Percentiles rank a stretch among this genome's conserved stretches.
These are phyloP conservation scores for Apeira syringaria DNA, from an alignment of 2,888 invertebrate genomes.

Conservation along the genomic window DNA sequence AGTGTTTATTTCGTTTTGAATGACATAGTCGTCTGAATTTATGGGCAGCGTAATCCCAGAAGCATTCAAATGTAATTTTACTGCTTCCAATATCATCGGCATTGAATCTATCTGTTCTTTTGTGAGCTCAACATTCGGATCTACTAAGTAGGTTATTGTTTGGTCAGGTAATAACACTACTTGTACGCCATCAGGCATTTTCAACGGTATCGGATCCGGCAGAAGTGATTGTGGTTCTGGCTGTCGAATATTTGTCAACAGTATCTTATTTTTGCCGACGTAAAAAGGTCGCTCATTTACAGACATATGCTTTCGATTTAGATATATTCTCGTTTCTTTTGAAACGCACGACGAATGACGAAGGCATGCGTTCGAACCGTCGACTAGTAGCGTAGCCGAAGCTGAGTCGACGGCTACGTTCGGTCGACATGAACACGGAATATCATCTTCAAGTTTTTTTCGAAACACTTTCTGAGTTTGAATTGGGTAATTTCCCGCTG, in stretches of 20 bases:
- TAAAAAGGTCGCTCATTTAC: constrained; percentile 46
- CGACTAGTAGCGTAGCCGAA: constrained; percentile 32
- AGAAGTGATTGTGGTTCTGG: constrained; percentile 1
- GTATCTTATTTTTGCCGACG: constrained; percentile 64
- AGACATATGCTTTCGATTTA: constrained; percentile 39
- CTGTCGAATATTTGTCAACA: constrained; percentile 54
- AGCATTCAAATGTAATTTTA: constrained; percentile 20
- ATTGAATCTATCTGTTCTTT: constrained; percentile 15
- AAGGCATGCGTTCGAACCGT: constrained; percentile 26
- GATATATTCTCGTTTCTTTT: constrained; percentile 36
- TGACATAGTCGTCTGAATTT: too few relatives aligned
- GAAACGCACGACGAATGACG: constrained; percentile 17
- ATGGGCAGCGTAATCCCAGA: constrained; percentile 17
- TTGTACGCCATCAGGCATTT: constrained; percentile 40
- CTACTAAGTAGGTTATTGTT: constrained; percentile 25
- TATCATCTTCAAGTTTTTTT: neutral
- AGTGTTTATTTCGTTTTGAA: too few relatives aligned
- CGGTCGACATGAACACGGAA: constrained; percentile 21
- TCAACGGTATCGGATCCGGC: constrained; percentile 3
- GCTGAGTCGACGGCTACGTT: constrained; percentile 18
- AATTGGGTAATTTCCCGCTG: neutral
- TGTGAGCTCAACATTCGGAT: constrained; percentile 21
- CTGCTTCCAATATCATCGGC: constrained; percentile 16
- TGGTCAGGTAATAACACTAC: constrained; percentile 41
- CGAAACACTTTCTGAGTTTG: neutral